These are phyloP conservation scores for Rhagologus leucostigma DNA, from an alignment of 2,113 vertebrate genomes.

Conservation along the genomic window DNA sequence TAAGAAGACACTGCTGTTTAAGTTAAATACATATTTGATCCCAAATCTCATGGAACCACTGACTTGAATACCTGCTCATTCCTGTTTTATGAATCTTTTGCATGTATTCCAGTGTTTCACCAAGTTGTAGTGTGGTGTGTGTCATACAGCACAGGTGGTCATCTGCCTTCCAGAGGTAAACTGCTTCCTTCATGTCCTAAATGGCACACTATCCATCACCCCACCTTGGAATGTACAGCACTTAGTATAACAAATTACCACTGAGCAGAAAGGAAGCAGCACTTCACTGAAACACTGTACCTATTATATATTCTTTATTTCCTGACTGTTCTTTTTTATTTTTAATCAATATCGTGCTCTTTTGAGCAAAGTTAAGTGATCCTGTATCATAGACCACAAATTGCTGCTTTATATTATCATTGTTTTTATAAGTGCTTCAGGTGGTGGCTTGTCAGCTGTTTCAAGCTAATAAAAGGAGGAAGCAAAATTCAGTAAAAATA, in stretches of 20 bases:
- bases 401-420: neutral
- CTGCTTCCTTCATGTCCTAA: neutral
- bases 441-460: neutral
- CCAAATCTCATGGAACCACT: neutral
- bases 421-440: neutral
- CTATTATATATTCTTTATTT: neutral
- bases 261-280: neutral
- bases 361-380: constrained; percentile 12
- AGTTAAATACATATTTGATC: neutral
- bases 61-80: neutral
- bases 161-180: neutral
- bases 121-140: neutral
- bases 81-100: neutral
- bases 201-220: neutral
- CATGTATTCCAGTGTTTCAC: neutral
- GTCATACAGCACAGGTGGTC: neutral
- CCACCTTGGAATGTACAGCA: neutral
- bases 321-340: neutral
- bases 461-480: neutral
- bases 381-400: neutral
- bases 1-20: constrained; percentile 8
- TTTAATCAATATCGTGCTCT: constrained; percentile 6
- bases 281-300: neutral
- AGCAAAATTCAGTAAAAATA: constrained; percentile 7
- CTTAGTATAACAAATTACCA: neutral